Conservation (phyloP, 2,797 vertebrate genomes). For the Benthosema pterotum region DNA sequence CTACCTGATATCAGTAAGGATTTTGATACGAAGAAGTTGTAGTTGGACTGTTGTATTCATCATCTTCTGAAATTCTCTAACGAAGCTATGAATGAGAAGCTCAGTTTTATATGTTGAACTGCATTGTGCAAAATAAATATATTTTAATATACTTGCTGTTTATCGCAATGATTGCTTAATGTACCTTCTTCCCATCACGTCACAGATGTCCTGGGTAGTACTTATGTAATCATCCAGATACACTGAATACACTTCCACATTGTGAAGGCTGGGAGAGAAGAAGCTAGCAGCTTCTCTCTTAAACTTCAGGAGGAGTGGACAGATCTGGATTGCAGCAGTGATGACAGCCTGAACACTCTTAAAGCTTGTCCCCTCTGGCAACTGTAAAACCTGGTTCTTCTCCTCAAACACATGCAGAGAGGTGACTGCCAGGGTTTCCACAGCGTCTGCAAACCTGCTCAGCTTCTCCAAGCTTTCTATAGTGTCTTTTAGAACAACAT, state of each 20-base stretch:
- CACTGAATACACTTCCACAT: constrained; percentile 62
- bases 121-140: not conserved
- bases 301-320: constrained; percentile 65
- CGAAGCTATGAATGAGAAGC: too few species aligned
- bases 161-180: not conserved
- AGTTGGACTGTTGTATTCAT: too few species aligned
- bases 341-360: constrained; percentile 50
- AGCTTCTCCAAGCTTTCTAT: constrained; percentile 66
- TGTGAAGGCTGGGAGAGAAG: constrained; percentile 69
- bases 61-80: too few species aligned
- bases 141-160: not conserved
- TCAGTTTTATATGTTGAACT: too few species aligned
- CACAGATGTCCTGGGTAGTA: constrained; percentile 58
- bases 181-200: constrained; percentile 62
- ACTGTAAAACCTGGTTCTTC: constrained; percentile 36
- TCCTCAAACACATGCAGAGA: constrained; percentile 67
- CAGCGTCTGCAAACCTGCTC: constrained; percentile 63
- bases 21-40: too few species aligned
- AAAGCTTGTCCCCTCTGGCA: constrained; percentile 32
- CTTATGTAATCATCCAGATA: constrained; percentile 70
- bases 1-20: too few species aligned
- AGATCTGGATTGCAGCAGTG: constrained; percentile 28
- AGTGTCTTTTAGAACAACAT: constrained; percentile 50
- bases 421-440: constrained; percentile 76
- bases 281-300: constrained; percentile 61